Evolutionary conservation across 2,888 invertebrate species (phyloP).

Genomic region (Stenurella melanura): DNA sequence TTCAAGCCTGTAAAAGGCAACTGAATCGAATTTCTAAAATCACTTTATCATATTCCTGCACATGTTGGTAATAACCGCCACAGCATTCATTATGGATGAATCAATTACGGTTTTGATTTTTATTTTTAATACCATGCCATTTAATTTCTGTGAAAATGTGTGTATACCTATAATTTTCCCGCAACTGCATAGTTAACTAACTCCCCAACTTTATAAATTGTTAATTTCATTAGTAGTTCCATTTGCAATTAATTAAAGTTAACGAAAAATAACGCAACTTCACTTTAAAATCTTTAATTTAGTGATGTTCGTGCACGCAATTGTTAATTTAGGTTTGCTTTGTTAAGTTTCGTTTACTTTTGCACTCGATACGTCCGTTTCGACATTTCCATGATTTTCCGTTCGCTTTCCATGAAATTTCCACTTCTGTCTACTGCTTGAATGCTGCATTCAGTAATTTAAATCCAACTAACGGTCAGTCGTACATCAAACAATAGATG

Average conservation of each 20-base stretch:
- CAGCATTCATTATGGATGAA: background rate
- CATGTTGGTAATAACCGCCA: background rate
- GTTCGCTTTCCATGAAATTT: background rate
- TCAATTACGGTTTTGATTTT: background rate
- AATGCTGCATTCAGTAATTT: conserved; percentile 12
- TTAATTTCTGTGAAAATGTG: background rate
- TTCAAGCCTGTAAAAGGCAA: background rate
- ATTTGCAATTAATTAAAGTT: background rate
- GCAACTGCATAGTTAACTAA: background rate
- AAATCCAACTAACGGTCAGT: conserved; percentile 22
- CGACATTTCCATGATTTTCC: conserved; percentile 8
- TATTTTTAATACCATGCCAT: background rate
- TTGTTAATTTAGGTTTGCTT: conserved; percentile 24
- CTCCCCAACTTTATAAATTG: background rate
- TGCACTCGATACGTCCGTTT: conserved; percentile 26
- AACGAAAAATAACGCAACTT: conserved; percentile 14
- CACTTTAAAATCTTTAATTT: conserved; percentile 14
- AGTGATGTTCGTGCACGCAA: conserved; percentile 20
- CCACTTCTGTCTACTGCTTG: background rate
- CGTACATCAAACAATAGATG: conserved; percentile 13
- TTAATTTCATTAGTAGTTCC: conserved; percentile 6
- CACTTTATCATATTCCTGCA: background rate
- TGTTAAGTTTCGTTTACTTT: conserved; percentile 24
- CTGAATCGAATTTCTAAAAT: background rate
- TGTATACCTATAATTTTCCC: background rate